These are phyloP conservation scores for Equus przewalskii DNA, from an alignment of 2,113 vertebrate species.

Conservation along the genomic window DNA sequence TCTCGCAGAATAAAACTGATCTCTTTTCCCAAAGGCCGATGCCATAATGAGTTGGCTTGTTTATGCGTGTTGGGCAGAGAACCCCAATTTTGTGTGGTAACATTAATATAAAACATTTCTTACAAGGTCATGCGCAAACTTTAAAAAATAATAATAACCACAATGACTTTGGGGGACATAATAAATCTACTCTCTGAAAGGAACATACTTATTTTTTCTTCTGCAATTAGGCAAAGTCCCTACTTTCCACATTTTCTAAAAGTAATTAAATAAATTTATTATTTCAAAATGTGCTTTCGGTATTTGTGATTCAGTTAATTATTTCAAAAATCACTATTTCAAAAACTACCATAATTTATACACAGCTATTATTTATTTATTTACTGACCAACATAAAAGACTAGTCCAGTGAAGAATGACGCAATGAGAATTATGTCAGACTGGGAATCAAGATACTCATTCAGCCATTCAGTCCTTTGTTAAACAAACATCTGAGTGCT, in stretches of 20 bases:
- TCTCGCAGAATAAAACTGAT: too few species aligned
- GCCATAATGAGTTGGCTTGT: too few species aligned
- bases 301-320: slow-evolving; percentile 31
- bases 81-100: too few species aligned
- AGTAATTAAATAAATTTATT: slow-evolving; percentile 35
- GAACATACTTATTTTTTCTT: not conserved
- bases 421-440: not conserved
- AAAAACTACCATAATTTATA: slow-evolving; percentile 36
- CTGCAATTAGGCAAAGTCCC: not conserved
- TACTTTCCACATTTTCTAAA: slow-evolving; percentile 29
- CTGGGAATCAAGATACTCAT: not conserved
- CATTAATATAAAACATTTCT: slow-evolving; percentile 16
- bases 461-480: not conserved
- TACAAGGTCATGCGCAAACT: not conserved
- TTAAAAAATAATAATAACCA: not conserved
- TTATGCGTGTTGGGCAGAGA: too few species aligned
- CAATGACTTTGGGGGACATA: not conserved
- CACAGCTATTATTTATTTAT: not conserved
- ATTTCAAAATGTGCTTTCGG: slow-evolving; percentile 3
- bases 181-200: slow-evolving; percentile 11
- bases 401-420: not conserved
- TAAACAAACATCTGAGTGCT: not conserved
- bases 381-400: not conserved
- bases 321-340: slow-evolving; percentile 24
- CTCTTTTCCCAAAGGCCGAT: too few species aligned